A percentile compares a stretch with the other conserved stretches of the same genome.
phyloP scores from a whole-genome alignment of 2,113 vertebrate genomes.

The Macroglossus sobrinus region DNA sequence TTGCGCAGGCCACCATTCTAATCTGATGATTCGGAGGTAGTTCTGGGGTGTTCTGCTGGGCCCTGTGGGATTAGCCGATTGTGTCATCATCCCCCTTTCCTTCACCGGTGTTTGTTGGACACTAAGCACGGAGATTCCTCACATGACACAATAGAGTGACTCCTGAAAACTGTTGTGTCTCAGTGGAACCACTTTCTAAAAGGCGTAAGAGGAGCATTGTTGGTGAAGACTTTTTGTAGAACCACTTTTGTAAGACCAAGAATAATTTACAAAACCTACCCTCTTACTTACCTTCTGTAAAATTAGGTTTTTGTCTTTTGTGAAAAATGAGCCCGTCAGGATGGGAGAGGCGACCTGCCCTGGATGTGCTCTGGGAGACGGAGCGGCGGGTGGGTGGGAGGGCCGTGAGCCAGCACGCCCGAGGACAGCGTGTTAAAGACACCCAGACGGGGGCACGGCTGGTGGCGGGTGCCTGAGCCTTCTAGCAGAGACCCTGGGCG shows the following conservation, averaged over 20 bases:
- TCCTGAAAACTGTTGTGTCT: not conserved
- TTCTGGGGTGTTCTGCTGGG: not conserved
- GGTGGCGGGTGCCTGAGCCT: not conserved
- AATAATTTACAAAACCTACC: not conserved
- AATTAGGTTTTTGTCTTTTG: not conserved
- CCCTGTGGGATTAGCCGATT: not conserved
- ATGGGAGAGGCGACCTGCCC: not conserved
- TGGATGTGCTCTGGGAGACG: not conserved
- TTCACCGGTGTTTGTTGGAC: not conserved
- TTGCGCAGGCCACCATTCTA: not conserved
- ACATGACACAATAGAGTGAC: fast-evolving
- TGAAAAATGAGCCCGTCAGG: not conserved
- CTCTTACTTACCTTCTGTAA: not conserved
- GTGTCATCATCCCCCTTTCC: not conserved
- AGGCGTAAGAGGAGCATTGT: not conserved
- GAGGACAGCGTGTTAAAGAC: not conserved
- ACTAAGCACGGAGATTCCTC: not conserved
- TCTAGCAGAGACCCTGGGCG: not conserved
- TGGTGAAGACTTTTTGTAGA: not conserved
- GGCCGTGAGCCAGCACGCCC: fast-evolving
- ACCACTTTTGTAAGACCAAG: not conserved
- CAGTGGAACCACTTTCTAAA: not conserved
- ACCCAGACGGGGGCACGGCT: fast-evolving
- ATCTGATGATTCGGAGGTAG: not conserved
- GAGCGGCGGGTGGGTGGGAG: fast-evolving